These are phyloP conservation scores for Zygogramma bicolorata DNA, from an alignment of 2,888 invertebrate species.

Conservation along the genomic window DNA sequence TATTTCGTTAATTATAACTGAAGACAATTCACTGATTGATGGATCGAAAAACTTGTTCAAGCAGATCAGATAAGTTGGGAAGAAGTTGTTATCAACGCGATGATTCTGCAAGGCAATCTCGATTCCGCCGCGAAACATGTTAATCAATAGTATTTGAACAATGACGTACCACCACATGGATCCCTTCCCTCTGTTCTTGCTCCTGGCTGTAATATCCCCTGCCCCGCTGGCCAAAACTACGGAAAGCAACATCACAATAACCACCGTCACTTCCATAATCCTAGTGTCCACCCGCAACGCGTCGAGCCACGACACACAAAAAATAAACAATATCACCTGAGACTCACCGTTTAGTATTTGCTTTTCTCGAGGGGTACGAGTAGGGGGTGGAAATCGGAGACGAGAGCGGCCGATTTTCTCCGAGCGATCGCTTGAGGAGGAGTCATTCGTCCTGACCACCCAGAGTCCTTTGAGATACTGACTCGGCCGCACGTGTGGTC, in stretches of 20 bases:
- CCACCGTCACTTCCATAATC: conserved; percentile 57
- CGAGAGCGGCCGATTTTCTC: conserved; percentile 58
- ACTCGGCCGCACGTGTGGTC: conserved; percentile 63
- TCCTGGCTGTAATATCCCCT: conserved; percentile 61
- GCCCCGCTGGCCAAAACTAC: conserved; percentile 51
- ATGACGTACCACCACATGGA: conserved; percentile 91
- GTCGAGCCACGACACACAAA: conserved; percentile 60
- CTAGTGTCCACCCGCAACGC: conserved; percentile 58
- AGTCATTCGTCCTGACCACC: conserved; percentile 62
- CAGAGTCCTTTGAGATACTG: conserved; percentile 63
- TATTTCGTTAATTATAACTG: too few species aligned
- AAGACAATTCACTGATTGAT: too few species aligned
- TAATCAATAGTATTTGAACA: conserved; percentile 17
- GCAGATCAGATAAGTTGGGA: too few species aligned
- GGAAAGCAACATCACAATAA: conserved; percentile 52
- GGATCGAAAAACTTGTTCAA: too few species aligned
- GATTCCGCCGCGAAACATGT: too few species aligned
- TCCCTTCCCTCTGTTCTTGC: conserved; percentile 82
- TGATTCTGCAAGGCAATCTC: too few species aligned
- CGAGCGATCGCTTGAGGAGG: conserved; percentile 61
- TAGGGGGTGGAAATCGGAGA: conserved; percentile 59
- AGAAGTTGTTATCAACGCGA: too few species aligned
- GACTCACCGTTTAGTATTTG: conserved; percentile 59
- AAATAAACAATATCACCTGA: conserved; percentile 67
- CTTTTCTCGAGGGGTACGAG: conserved; percentile 62